phyloP scores from a whole-genome alignment of 2,797 vertebrate species.

The Galaxias olidus region DNA sequence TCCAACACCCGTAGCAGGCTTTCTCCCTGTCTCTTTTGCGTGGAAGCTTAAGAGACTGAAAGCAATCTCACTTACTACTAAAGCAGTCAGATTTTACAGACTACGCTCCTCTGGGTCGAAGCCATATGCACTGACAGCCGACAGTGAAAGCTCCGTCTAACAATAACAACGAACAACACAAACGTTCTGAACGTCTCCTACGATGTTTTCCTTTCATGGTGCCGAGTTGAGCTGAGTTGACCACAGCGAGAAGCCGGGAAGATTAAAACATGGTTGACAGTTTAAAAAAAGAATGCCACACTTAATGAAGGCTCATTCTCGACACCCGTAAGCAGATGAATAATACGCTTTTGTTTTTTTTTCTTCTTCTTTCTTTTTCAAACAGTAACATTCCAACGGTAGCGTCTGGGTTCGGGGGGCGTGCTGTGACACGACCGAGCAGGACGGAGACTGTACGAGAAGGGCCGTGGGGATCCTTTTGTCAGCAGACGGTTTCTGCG shows the following conservation, averaged over 20 bases:
- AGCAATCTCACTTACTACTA: constrained; percentile 31
- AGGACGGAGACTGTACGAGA: constrained; percentile 49
- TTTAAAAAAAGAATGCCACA: constrained; percentile 30
- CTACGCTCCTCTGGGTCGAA: no score
- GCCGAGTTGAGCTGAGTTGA: constrained; percentile 7
- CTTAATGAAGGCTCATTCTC: constrained; percentile 39
- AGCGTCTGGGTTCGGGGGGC: constrained; percentile 68
- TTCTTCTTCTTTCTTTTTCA: no score
- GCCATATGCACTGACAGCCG: constrained; percentile 27
- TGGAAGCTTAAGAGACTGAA: constrained; percentile 10
- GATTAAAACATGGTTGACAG: constrained; percentile 46
- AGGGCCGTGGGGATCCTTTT: constrained; percentile 61
- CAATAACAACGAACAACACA: no score
- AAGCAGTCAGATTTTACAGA: constrained; percentile 8
- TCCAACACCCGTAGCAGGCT: constrained; percentile 49
- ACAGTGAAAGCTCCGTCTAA: no score
- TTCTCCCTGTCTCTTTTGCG: constrained; percentile 1
- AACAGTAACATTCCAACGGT: constrained; percentile 55
- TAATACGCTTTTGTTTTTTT: constrained; percentile 62
- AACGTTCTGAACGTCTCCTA: no score
- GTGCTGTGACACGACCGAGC: constrained; percentile 60
- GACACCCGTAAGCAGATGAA: constrained; percentile 50
- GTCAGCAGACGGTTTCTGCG: constrained; percentile 65
- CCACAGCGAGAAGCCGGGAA: constrained; percentile 55
- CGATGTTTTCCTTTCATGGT: neutral